Evolutionary conservation across 2,888 invertebrate genomes (phyloP), one percentile per base, ranked within the genome.

Genomic region (Sminthurides aquaticus): DNA sequence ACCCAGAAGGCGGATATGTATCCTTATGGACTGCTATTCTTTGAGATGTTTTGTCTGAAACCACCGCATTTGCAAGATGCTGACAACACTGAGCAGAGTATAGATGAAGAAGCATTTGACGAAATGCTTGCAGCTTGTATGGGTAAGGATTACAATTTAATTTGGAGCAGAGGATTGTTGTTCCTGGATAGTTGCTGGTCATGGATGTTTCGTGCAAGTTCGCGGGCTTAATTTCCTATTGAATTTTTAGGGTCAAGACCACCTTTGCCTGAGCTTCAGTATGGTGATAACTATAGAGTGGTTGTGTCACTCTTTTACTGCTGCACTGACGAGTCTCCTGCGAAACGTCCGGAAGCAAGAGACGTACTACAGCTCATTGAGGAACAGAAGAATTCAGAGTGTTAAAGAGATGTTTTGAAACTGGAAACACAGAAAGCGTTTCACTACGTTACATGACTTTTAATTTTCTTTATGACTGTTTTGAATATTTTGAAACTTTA

Each of bases 1-100:
- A 85, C 86, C 2, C 80, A 80, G 72, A 89, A 88, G 79, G 85
- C 88, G 0, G 91, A 92, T 76, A 85, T 92, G 57, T 92, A 89
- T 81, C 82, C 91, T 1, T 86, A 87, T 69, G 92, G 91, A 0
- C 81, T 91, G 11, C 84, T 87, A 0, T 77, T 91, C 27, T 91
- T 88, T 85, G 91, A 91, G 81, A 91, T 90, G 85, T 80, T 91
- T 77, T 83, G 89, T 0, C 80, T 90, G 2, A 80, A 82, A 60
- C 83, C 87, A 0, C 91, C 91, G 0, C 62, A 63, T 57, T 48
- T 65, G 22, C 63, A 67, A 11, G 62, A 62, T 15, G 56, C 26
- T 43, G 67, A 66, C n/a, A 49, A 20, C 28, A 49, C 18, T 49
- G 55, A 60, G 18, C 49, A 49, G 11, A 61, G 57, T 52, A 69